phyloP scores from a whole-genome alignment of 2,888 invertebrate genomes.

The Seira ritae region DNA sequence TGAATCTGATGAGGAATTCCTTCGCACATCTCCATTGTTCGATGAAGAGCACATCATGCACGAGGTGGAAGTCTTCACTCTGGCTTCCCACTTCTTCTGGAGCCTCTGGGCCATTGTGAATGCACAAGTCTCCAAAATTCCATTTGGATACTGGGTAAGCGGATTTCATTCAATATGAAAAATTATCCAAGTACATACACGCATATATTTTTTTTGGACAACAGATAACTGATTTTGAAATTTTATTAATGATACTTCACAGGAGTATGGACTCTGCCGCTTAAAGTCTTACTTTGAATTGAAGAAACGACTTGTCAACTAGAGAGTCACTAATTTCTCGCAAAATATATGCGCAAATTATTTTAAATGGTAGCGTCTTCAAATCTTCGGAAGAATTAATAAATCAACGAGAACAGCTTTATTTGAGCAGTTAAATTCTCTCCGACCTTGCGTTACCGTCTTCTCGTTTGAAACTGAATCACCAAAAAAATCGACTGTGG shows the following conservation, averaged over 20 bases:
- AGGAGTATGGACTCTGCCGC: conserved; percentile 83
- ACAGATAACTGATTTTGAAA: conserved; percentile 9
- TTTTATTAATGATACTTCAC: conserved; percentile 49
- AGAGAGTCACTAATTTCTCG: conserved; percentile 15
- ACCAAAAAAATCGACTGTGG: conserved; percentile 51
- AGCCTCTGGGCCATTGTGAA: conserved; percentile 94
- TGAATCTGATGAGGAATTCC: conserved; percentile 75
- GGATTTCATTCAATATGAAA: background rate
- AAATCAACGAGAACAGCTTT: no score
- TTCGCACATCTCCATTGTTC: conserved; percentile 66
- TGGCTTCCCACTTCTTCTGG: conserved; percentile 96
- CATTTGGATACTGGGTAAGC: conserved; percentile 95
- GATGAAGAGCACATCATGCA: conserved; percentile 81
- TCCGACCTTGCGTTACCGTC: background rate
- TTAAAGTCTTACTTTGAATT: conserved; percentile 80
- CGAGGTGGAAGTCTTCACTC: conserved; percentile 89
- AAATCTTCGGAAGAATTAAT: no score
- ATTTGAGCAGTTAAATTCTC: no score
- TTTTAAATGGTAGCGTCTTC: no score
- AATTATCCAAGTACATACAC: background rate
- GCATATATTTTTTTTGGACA: background rate
- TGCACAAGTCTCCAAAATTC: conserved; percentile 90
- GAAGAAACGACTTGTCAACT: conserved; percentile 69
- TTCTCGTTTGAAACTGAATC: background rate
- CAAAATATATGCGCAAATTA: no score